Percentiles rank a stretch among this genome's conserved stretches.
Conservation (phyloP, 2,113 vertebrate genomes). For the Phaethon lepturus region DNA sequence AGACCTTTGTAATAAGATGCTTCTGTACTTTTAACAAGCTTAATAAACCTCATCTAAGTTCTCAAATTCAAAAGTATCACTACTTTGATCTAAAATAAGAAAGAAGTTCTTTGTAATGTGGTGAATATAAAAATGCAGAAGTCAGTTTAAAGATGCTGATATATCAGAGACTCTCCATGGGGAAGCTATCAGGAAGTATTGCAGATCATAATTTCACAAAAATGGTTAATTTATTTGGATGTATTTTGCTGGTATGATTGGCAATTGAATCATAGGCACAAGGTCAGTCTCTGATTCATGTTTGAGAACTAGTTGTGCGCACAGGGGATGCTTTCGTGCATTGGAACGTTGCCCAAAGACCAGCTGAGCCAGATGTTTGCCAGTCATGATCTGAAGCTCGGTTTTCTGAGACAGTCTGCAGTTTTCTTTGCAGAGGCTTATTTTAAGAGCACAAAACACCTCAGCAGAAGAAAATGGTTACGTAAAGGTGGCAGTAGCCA, state of each 20-base stretch:
- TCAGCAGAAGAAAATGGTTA: background rate
- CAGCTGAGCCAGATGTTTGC: background rate
- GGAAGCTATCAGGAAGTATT: background rate
- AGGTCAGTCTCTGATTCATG: background rate
- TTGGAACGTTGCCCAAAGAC: background rate
- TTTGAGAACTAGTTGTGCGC: background rate
- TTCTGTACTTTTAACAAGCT: background rate
- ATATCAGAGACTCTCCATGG: background rate
- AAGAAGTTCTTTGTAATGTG: background rate
- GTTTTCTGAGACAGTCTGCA: background rate
- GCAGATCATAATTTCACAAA: background rate
- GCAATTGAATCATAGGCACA: background rate
- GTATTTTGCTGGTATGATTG: background rate
- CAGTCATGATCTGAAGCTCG: background rate
- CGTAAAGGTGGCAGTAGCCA: background rate
- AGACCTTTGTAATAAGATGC: background rate
- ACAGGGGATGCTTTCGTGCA: background rate
- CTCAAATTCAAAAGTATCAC: background rate
- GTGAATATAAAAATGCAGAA: background rate
- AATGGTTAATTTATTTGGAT: background rate
- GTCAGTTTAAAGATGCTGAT: background rate
- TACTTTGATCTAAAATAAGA: background rate
- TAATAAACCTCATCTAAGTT: background rate
- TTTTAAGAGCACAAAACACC: background rate
- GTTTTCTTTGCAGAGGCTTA: background rate